Percentiles rank a stretch among this genome's conserved stretches.
Conservation (phyloP, 2,797 vertebrate species). For the Meda fulgida region DNA sequence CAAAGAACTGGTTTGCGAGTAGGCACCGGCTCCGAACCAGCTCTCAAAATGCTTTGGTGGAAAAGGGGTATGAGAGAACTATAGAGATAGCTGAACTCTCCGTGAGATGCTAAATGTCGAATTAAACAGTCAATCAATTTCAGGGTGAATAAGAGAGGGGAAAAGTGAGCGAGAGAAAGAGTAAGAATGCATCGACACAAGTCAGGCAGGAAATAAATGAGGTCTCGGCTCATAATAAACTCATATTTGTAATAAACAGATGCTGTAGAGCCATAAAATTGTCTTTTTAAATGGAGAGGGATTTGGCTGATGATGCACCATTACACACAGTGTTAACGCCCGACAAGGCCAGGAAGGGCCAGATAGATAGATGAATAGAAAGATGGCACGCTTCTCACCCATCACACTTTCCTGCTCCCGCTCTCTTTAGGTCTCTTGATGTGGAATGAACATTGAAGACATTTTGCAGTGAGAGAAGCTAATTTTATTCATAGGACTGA, state of each 20-base stretch:
- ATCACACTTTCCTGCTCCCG: conserved; percentile 28
- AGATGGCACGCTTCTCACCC: conserved; percentile 29
- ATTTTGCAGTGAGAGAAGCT: conserved; percentile 17
- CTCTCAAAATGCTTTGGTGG: too few species aligned
- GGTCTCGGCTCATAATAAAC: conserved; percentile 43
- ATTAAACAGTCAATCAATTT: conserved; percentile 58
- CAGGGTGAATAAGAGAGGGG: conserved; percentile 37
- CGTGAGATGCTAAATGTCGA: conserved; percentile 47
- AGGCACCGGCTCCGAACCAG: too few species aligned
- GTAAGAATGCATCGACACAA: conserved; percentile 30
- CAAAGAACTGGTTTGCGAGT: too few species aligned
- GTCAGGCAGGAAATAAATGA: conserved; percentile 47
- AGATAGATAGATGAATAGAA: conserved; percentile 42
- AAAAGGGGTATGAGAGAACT: too few species aligned
- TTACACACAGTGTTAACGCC: conserved; percentile 37
- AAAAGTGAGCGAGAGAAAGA: conserved; percentile 34
- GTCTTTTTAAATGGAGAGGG: conserved; percentile 52
- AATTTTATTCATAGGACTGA: conserved; percentile 43
- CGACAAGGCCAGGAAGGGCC: conserved; percentile 12
- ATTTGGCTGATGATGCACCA: conserved; percentile 56
- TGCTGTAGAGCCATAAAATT: conserved; percentile 40
- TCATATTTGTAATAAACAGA: conserved; percentile 43
- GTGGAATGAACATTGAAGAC: conserved; percentile 24
- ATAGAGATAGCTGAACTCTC: conserved; percentile 47
- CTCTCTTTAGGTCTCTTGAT: conserved; percentile 3